Evolutionary conservation across 2,888 invertebrate species (phyloP).

Genomic region (Heliconius charithonia): DNA sequence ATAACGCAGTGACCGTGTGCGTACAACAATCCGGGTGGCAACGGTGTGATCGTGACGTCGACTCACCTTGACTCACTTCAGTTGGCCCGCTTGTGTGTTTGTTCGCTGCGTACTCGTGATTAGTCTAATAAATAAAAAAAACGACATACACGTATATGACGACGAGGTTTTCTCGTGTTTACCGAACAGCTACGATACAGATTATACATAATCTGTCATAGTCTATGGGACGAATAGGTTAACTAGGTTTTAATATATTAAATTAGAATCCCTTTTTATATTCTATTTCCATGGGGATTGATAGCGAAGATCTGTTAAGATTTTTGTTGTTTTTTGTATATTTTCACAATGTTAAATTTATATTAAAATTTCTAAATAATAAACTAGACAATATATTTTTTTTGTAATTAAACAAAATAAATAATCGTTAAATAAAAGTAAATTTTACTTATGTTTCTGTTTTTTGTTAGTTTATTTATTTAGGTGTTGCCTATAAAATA

Average conservation of each 20-base stretch:
- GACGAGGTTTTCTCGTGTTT: slow-evolving; percentile 22
- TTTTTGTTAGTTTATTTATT: background rate
- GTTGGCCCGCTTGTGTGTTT: slow-evolving; percentile 67
- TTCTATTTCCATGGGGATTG: background rate
- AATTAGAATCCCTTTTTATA: background rate
- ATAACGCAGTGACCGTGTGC: slow-evolving; percentile 38
- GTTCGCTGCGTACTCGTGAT: slow-evolving; percentile 67
- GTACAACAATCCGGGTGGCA: slow-evolving; percentile 73
- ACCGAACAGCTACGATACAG: slow-evolving; percentile 12
- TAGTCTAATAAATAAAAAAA: slow-evolving; percentile 62
- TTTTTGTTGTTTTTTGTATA: background rate
- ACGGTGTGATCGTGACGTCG: slow-evolving; percentile 68
- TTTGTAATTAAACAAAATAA: background rate
- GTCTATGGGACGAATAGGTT: background rate
- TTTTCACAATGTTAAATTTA: background rate
- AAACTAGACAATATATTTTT: background rate
- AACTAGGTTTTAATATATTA: background rate
- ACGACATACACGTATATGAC: slow-evolving; percentile 30
- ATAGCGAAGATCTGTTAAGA: too few species aligned
- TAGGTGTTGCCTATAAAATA: too few species aligned
- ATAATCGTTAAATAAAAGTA: background rate
- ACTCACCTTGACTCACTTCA: slow-evolving; percentile 81
- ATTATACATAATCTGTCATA: background rate
- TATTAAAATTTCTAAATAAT: background rate
- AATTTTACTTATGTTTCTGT: background rate